Evolutionary conservation across 2,888 invertebrate species (phyloP).

Genomic region (Labia minor): DNA sequence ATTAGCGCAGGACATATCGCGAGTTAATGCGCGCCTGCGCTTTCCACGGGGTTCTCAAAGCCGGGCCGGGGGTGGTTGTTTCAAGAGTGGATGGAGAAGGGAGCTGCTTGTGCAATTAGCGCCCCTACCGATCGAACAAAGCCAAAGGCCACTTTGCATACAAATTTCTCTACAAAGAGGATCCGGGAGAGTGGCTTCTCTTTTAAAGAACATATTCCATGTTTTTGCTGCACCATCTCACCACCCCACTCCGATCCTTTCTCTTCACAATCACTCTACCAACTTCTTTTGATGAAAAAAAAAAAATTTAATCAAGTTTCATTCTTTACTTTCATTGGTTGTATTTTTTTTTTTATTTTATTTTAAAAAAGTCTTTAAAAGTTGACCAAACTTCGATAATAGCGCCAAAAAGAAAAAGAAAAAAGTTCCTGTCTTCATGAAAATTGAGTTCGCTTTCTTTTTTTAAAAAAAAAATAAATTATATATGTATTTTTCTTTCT

Average conservation of each 20-base stretch:
- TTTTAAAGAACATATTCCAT: neutral
- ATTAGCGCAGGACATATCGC: constrained; percentile 13
- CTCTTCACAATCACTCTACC: no score
- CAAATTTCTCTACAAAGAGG: neutral
- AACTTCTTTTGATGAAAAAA: neutral
- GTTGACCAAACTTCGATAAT: no score
- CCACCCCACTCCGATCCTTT: no score
- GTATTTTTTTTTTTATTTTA: no score
- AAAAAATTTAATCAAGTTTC: neutral
- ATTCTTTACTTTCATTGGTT: no score
- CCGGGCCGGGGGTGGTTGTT: neutral
- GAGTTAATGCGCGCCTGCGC: constrained; percentile 13
- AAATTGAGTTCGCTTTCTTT: no score
- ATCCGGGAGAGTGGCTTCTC: no score
- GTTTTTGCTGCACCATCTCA: neutral
- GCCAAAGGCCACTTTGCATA: constrained; percentile 1
- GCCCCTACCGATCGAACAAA: neutral
- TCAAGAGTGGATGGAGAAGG: neutral
- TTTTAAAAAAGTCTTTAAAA: no score
- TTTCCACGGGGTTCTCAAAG: neutral
- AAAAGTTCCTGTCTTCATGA: no score
- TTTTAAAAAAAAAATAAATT: no score
- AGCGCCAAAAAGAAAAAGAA: no score
- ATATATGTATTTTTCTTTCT: no score
- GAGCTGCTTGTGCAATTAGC: neutral